Evolutionary conservation across 2,113 vertebrate species (phyloP).

Genomic region (Pedionomus torquatus): DNA sequence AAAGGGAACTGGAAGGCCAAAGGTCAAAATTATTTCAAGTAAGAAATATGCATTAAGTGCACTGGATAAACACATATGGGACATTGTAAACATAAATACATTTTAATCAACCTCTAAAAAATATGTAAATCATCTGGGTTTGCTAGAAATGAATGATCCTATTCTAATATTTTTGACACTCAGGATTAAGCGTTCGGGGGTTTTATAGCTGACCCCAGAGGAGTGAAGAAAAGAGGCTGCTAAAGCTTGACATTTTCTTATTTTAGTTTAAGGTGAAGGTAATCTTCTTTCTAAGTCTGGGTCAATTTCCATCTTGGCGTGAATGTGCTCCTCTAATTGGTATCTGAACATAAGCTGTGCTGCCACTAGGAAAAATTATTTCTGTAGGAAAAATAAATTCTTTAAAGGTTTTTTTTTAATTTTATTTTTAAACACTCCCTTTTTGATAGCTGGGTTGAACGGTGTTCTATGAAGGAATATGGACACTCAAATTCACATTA

Average conservation of each 20-base stretch:
- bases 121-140: background rate
- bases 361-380: background rate
- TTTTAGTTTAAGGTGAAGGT: background rate
- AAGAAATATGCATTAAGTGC: background rate
- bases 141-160: background rate
- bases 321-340: background rate
- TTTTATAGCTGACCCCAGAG: background rate
- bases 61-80: background rate
- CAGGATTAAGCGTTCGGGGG: background rate
- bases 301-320: background rate
- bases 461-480: background rate
- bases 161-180: background rate
- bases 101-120: background rate
- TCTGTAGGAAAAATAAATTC: background rate
- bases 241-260: background rate
- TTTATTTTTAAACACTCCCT: background rate
- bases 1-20: background rate
- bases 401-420: background rate
- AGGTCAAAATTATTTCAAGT: background rate
- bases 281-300: background rate
- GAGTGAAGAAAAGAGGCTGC: background rate
- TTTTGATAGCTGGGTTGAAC: background rate
- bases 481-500: background rate
- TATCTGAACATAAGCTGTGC: background rate
- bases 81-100: background rate